phyloP scores from a whole-genome alignment of 2,888 invertebrate genomes.

The Trypoxylon attenuatum region DNA sequence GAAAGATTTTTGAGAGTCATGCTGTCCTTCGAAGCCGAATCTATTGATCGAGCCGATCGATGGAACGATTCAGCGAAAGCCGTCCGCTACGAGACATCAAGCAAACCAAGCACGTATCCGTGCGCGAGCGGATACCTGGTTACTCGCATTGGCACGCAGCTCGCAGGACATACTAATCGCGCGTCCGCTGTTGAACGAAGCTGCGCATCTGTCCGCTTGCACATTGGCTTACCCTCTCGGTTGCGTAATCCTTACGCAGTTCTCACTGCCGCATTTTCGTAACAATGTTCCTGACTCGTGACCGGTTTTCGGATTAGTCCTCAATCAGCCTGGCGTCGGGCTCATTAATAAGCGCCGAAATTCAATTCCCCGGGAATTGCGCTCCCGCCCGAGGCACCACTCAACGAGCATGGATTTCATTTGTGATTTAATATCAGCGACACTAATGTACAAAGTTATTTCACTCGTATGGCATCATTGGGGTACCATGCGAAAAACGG shows the following conservation, averaged over 20 bases:
- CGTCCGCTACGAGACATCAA: slow-evolving; percentile 20
- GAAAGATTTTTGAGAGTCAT: too few species aligned
- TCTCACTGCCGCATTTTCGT: background rate
- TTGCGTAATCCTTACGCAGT: slow-evolving; percentile 19
- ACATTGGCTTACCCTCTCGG: background rate
- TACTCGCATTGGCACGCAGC: slow-evolving; percentile 47
- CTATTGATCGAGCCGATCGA: too few species aligned
- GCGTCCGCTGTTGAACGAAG: slow-evolving; percentile 12
- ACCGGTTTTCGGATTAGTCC: background rate
- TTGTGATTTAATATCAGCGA: background rate
- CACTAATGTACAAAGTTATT: background rate
- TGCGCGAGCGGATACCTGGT: slow-evolving; percentile 22
- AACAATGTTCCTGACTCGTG: background rate
- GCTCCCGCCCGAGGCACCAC: background rate
- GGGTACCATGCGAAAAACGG: background rate
- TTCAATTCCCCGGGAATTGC: background rate
- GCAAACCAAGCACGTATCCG: slow-evolving; percentile 43
- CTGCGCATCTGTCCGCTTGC: slow-evolving; percentile 32
- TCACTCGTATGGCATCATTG: too few species aligned
- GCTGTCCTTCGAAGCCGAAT: too few species aligned
- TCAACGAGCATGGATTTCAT: background rate
- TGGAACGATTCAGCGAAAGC: slow-evolving; percentile 29
- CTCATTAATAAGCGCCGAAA: background rate
- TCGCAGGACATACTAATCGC: slow-evolving; percentile 52
- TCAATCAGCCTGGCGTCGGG: background rate